Evolutionary conservation across 2,888 invertebrate species (phyloP), one percentile per base, ranked within the genome.

Genomic region (Zygaena filipendulae): DNA sequence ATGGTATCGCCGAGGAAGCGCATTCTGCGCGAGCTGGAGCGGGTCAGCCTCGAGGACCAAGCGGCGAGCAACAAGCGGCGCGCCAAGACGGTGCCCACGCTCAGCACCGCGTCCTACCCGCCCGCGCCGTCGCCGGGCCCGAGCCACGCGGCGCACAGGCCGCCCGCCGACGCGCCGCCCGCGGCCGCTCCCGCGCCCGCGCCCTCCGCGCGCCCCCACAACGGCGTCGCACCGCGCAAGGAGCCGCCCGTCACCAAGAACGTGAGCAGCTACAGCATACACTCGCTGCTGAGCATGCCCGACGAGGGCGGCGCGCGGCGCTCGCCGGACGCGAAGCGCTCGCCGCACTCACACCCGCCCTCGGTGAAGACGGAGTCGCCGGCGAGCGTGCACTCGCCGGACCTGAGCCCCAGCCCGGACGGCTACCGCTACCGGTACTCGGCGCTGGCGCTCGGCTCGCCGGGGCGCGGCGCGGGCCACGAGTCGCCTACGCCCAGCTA

Each of bases 1-100:
- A 87, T 89, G 47, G 90, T 92, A 13, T 92, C 92, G 35, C 92
- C 92, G 26, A 82, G 92, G 21, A 92, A 92, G 59, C 84, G 92
- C 44, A 88, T 92, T 64, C 74, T 92, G 36, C 84, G 91, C 29
- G 92, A 92, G 61, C 82, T 92, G 54, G 92, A 92, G 58, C 83
- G 87, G 49, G 90, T 90, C 4, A 87, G 85, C 38, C 70, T 87
- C 35, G 87, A 87, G 54, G 89, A 90, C 48, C 83, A 83, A 45
- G 84, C 85, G 21, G 80, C 68, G 27, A n/a, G n/a, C n/a, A n/a
- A n/a, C n/a, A 87, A 87, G 56, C 77, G 87, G 35, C 79, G 84
- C 21, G 82, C 84, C 20, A 70, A 69, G 47, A 66, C 71, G 34
- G 64, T 71, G 47, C 63, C 71, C 29, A 62, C 77, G 44, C 56